These are phyloP conservation scores for Eulithis testata DNA, from an alignment of 2,888 invertebrate species.

Conservation along the genomic window DNA sequence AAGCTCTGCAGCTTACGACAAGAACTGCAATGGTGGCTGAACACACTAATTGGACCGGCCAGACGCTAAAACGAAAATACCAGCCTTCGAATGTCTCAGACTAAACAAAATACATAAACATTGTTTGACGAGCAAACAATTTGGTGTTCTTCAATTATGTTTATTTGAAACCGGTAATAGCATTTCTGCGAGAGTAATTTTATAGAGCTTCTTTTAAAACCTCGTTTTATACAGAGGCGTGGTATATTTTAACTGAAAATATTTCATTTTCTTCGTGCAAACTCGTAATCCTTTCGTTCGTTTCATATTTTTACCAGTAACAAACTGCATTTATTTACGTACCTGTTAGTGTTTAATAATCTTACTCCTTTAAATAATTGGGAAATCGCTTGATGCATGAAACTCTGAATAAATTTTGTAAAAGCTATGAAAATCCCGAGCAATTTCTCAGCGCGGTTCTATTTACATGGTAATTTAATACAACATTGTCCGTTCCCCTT, in stretches of 20 bases:
- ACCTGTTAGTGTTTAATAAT: not conserved
- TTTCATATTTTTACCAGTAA: no score
- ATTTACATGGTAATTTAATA: constrained; percentile 44
- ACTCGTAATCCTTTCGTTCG: no score
- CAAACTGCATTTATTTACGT: not conserved
- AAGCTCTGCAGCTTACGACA: constrained; percentile 16
- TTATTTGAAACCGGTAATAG: no score
- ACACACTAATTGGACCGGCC: constrained; percentile 21
- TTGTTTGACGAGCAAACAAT: not conserved
- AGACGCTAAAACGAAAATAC: constrained; percentile 18
- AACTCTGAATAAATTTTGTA: constrained; percentile 11
- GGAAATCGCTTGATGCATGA: not conserved
- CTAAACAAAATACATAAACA: constrained; percentile 1
- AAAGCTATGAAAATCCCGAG: constrained; percentile 25
- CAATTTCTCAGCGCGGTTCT: constrained; percentile 35
- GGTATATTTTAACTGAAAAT: no score
- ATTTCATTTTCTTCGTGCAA: no score
- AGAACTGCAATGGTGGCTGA: constrained; percentile 12
- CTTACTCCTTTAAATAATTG: no score
- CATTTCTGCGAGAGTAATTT: no score
- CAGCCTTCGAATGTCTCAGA: constrained; percentile 1
- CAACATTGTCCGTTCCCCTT: constrained; percentile 40
- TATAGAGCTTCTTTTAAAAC: no score
- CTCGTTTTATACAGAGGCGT: no score
- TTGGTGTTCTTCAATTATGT: not conserved